Evolutionary conservation across 37 sponge, comb jelly and placozoan genomes (phyloP), one percentile per base, ranked within the genome.

Genomic region (Cladorhizidae sp.): DNA sequence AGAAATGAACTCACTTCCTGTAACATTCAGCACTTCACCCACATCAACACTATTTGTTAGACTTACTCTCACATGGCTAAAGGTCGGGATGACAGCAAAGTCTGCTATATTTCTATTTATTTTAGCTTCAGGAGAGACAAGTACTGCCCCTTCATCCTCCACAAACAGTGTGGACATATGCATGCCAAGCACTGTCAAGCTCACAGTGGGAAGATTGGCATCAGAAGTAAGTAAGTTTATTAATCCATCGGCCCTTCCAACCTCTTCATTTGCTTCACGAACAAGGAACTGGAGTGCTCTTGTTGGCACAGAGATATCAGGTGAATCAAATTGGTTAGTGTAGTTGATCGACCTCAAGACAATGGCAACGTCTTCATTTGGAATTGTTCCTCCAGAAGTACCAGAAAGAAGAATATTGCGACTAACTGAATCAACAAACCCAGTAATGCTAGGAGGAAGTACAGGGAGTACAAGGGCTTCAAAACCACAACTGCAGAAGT

Each of bases 401-500:
- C 83, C 55, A 21, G 57, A 7, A 74, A 80, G 25, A 1, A 57
- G 29, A 1, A 80, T 58, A 26, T 31, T 50, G n/a, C 14, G 36
- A 0, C 26, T 65, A 20, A 75, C 20, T 3, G 33, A 9, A 28
- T 40, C 12, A 11, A 9, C 49, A 20, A 23, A 35, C 9, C 50
- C 70, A 51, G 57, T 29, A 43, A 79, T 80, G 21, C 68, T 38
- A 22, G 7, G 3, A n/a, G 93, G 86, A 29, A 84, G 43, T 0
- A 57, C 3, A 40, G 52, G 51, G 15, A 82, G 89, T 3, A 62
- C 64, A 17, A 92, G 78, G 0, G 65, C 45, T 45, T 92, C 93
- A 61, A 58, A 25, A 14, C 91, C 91, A 85, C 93, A 92, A 40
- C 82, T 77, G 59, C 93, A 92, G 35, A 85, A 76, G 43, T 76